These are phyloP conservation scores for Pipistrellus pipistrellus DNA, from an alignment of 2,797 vertebrate genomes.

Conservation along the genomic window DNA sequence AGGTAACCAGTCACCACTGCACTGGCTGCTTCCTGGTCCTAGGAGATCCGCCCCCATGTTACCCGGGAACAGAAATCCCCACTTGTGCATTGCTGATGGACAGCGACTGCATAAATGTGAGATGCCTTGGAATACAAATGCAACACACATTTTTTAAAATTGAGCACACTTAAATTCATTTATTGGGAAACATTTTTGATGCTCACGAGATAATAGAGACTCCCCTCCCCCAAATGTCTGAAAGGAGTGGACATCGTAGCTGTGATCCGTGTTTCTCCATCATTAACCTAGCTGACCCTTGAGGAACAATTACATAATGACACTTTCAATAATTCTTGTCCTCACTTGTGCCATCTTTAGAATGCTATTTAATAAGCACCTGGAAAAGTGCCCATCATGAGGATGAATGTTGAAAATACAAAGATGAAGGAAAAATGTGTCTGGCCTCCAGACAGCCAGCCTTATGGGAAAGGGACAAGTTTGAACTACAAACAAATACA, in stretches of 20 bases:
- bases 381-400: not conserved
- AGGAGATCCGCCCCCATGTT: rapidly evolving
- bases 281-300: not conserved
- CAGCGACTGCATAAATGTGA: not conserved
- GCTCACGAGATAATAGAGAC: not conserved
- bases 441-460: not conserved
- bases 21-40: not conserved
- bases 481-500: not conserved
- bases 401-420: not conserved
- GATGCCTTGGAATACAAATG: not conserved
- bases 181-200: not conserved
- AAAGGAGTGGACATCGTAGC: not conserved
- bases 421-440: not conserved
- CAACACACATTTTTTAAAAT: not conserved
- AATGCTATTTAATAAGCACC: not conserved
- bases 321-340: not conserved
- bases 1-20: not conserved
- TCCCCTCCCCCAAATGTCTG: not conserved
- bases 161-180: not conserved
- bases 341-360: not conserved
- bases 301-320: not conserved
- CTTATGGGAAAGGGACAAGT: not conserved
- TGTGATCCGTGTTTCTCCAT: not conserved
- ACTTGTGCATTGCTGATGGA: not conserved
- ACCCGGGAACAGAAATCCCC: not conserved